A percentile compares a stretch with the other conserved stretches of the same genome.
Evolutionary conservation across 2,113 vertebrate species (phyloP).

Genomic region (Rhinoderma darwinii): DNA sequence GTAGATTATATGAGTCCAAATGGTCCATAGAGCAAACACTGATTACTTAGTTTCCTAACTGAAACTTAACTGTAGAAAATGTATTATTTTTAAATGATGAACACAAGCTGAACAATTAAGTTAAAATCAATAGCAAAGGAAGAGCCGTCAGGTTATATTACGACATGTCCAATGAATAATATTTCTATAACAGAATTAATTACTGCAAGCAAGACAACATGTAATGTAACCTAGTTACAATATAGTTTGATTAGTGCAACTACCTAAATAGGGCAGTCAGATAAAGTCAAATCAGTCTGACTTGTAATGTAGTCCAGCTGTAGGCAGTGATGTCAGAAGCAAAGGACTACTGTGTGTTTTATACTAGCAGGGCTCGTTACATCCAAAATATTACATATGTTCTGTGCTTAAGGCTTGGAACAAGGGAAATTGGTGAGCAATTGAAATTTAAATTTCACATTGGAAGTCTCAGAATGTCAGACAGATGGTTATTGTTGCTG

Average conservation of each 20-base stretch:
- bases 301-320: conserved; percentile 53
- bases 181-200: conserved; percentile 11
- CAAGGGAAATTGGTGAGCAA: conserved; percentile 56
- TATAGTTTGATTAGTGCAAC: conserved; percentile 44
- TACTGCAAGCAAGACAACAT: conserved; percentile 2
- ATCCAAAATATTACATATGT: conserved; percentile 60
- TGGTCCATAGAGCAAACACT: neutral
- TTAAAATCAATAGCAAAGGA: conserved; percentile 49
- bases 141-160: conserved; percentile 34
- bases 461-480: conserved; percentile 58
- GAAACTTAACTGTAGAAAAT: neutral
- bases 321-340: conserved; percentile 53
- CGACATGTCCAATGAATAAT: neutral
- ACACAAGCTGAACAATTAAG: conserved; percentile 5
- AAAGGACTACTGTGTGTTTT: conserved; percentile 55
- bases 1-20: neutral
- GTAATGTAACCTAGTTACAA: conserved; percentile 37
- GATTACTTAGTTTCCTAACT: neutral
- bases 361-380: conserved; percentile 44
- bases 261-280: conserved; percentile 47
- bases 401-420: conserved; percentile 57
- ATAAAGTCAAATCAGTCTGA: conserved; percentile 43
- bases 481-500: conserved; percentile 60
- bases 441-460: conserved; percentile 59
- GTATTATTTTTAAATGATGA: neutral